phyloP scores from a whole-genome alignment of 2,113 vertebrate species.

The Ptychochromis oligacanthus region DNA sequence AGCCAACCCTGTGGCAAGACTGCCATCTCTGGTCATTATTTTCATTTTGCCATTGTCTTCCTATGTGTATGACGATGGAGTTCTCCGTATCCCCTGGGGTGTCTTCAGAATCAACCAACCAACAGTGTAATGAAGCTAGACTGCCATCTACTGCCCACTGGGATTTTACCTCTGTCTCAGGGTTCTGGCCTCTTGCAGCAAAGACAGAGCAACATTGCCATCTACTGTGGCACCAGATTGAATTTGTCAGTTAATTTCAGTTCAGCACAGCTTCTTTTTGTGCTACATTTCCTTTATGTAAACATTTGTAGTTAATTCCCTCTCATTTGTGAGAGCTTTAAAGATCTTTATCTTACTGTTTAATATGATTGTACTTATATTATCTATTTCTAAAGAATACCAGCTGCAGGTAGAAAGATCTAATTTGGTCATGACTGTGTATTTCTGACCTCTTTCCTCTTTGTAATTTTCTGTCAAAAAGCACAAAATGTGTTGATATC shows the following conservation, averaged over 20 bases:
- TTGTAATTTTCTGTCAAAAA: not conserved
- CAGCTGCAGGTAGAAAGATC: not conserved
- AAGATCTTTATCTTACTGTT: not conserved
- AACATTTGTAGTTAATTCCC: not conserved
- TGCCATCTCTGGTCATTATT: constrained; percentile 69
- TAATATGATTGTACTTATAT: not conserved
- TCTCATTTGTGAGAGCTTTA: not conserved
- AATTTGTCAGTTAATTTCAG: constrained; percentile 9
- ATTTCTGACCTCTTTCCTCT: not conserved
- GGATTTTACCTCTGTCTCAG: constrained; percentile 19
- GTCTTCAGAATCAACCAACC: constrained; percentile 45
- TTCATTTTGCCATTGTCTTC: constrained; percentile 22
- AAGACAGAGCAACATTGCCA: constrained; percentile 60
- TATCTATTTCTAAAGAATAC: not conserved
- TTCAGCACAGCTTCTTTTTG: not conserved
- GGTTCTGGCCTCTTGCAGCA: not conserved
- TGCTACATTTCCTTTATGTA: not conserved
- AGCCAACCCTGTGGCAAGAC: constrained; percentile 46
- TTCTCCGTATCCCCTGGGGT: constrained; percentile 39
- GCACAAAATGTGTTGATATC: not conserved
- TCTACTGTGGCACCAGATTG: constrained; percentile 48
- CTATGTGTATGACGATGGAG: constrained; percentile 40
- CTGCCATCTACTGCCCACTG: constrained; percentile 72
- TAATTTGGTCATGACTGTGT: not conserved
- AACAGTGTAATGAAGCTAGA: constrained; percentile 47